phyloP scores from a whole-genome alignment of 1,140 invertebrate genomes.

The Odontomachus brunneus region DNA sequence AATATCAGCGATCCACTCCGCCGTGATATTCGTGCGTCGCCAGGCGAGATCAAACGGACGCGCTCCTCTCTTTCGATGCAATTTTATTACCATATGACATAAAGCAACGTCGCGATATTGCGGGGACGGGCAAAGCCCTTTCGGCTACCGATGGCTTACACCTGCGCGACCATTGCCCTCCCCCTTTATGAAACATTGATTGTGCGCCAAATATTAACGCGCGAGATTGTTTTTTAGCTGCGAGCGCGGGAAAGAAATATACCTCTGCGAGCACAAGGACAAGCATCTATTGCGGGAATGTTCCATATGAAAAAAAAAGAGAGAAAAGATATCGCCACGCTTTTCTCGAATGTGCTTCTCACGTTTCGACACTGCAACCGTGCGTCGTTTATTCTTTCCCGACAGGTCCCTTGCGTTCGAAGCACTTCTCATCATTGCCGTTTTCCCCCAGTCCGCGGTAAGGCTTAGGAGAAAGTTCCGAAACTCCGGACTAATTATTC shows the following conservation, averaged over 20 bases:
- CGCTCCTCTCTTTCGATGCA: conserved; percentile 42
- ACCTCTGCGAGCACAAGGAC: too few species aligned
- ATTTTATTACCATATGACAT: conserved; percentile 59
- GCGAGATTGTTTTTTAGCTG: neutral
- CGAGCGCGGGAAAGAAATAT: neutral
- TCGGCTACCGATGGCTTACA: conserved; percentile 4
- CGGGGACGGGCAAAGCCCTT: conserved; percentile 31
- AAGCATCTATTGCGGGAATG: too few species aligned
- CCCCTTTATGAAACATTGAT: conserved; percentile 38
- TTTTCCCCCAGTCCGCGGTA: conserved; percentile 44
- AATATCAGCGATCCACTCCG: conserved; percentile 13
- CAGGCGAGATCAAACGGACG: conserved; percentile 51
- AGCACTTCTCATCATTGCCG: conserved; percentile 34
- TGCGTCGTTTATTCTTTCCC: conserved; percentile 23
- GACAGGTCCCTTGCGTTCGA: conserved; percentile 18
- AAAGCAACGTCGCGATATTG: conserved; percentile 55
- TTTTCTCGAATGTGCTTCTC: conserved; percentile 11
- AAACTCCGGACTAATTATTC: conserved; percentile 55
- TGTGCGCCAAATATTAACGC: conserved; percentile 18
- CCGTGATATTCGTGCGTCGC: conserved; percentile 47
- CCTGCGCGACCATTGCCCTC: neutral
- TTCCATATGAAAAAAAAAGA: conserved; percentile 16
- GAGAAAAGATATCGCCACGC: conserved; percentile 8
- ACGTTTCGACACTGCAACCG: conserved; percentile 20
- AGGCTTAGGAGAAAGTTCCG: conserved; percentile 52